phyloP scores from a whole-genome alignment of 1,140 invertebrate genomes.

The Procambarus virginalis region DNA sequence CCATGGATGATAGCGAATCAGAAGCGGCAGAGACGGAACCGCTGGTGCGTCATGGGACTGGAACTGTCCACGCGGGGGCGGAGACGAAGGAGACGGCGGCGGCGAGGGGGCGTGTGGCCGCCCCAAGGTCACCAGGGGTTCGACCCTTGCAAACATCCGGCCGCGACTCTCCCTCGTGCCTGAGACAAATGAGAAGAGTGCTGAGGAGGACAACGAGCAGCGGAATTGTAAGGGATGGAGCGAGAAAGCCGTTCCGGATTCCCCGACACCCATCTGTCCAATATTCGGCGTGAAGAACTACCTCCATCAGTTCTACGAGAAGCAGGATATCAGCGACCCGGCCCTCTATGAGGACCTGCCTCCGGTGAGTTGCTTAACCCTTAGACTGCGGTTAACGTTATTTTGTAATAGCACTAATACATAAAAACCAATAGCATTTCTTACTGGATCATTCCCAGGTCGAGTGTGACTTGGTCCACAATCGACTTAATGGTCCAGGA shows the following conservation, averaged over 20 bases:
- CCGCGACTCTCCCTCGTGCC: constrained; percentile 46
- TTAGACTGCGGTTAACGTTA: too few species aligned
- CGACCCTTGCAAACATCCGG: constrained; percentile 3
- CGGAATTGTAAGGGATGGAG: neutral
- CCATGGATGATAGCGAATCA: constrained; percentile 64
- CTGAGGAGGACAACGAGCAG: constrained; percentile 37
- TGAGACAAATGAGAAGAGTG: constrained; percentile 39
- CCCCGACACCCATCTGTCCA: constrained; percentile 56
- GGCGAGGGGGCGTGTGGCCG: neutral
- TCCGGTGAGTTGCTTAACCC: constrained; percentile 37
- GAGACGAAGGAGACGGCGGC: neutral
- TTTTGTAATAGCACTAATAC: too few species aligned
- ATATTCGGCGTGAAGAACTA: constrained; percentile 69
- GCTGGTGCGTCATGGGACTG: constrained; percentile 43
- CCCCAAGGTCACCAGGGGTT: neutral
- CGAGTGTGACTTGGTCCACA: too few species aligned
- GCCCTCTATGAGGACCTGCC: constrained; percentile 60
- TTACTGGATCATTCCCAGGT: too few species aligned
- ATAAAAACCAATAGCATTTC: too few species aligned
- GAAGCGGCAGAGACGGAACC: constrained; percentile 64
- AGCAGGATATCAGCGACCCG: constrained; percentile 58
- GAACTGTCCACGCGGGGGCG: neutral
- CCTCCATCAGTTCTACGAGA: constrained; percentile 69
- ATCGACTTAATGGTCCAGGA: too few species aligned
- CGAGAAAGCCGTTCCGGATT: constrained; percentile 3